Conservation (phyloP, 2,888 invertebrate species). For the Plebejus argus region DNA sequence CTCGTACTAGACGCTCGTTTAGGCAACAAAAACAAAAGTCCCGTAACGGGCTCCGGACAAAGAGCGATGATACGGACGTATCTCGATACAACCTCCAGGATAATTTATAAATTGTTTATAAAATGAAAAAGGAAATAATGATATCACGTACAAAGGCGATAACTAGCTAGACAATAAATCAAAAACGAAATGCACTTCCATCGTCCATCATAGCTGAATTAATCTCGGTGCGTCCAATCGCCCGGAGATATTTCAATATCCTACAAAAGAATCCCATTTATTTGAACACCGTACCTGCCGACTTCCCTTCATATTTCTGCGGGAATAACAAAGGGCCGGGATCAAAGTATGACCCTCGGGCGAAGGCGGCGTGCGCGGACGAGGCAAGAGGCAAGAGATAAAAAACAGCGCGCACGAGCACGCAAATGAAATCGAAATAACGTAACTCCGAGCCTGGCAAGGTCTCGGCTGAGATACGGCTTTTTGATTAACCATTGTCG, state of each 20-base stretch:
- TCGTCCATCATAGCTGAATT: constrained; percentile 71
- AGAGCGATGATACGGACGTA: constrained; percentile 58
- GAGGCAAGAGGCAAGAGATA: constrained; percentile 61
- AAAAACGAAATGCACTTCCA: constrained; percentile 65
- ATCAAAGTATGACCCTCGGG: constrained; percentile 70
- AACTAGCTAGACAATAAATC: constrained; percentile 66
- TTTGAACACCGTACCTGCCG: constrained; percentile 55
- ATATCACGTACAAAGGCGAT: constrained; percentile 53
- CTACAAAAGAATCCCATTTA: constrained; percentile 72
- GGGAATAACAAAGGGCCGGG: constrained; percentile 69
- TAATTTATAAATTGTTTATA: constrained; percentile 38
- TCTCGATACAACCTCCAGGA: constrained; percentile 48
- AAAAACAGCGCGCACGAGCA: constrained; percentile 71
- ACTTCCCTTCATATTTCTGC: constrained; percentile 73
- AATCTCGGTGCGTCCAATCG: constrained; percentile 59
- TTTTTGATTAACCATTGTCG: constrained; percentile 78
- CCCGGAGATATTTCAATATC: constrained; percentile 75
- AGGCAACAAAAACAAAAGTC: constrained; percentile 50
- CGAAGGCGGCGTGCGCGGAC: constrained; percentile 50
- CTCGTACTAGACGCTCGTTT: constrained; percentile 41
- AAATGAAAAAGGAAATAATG: constrained; percentile 36
- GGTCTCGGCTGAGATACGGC: constrained; percentile 75
- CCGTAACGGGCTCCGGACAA: constrained; percentile 62
- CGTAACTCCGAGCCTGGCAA: constrained; percentile 54
- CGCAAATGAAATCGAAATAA: constrained; percentile 81